Percentiles rank a stretch among this genome's conserved stretches.
phyloP scores from a whole-genome alignment of 2,797 vertebrate genomes.

The Lithobates sylvaticus region DNA sequence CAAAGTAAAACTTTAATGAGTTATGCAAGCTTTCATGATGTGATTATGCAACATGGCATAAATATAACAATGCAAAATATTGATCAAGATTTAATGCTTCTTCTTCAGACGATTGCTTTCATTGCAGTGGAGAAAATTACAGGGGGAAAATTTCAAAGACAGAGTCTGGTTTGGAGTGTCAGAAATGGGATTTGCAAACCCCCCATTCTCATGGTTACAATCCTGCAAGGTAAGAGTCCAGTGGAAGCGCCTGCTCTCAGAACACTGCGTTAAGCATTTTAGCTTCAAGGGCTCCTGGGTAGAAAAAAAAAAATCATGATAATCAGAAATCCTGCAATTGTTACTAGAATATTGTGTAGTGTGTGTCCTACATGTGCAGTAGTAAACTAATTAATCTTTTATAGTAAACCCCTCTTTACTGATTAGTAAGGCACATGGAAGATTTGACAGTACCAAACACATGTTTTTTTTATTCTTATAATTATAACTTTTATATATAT shows the following conservation, averaged over 20 bases:
- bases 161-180: constrained; percentile 81
- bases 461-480: no score
- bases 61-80: background rate
- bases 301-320: no score
- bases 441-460: no score
- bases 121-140: constrained; percentile 93
- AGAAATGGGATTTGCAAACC: constrained; percentile 87
- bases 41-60: background rate
- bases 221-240: constrained; percentile 83
- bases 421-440: no score
- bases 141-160: constrained; percentile 84
- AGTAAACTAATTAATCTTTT: no score
- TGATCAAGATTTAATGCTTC: background rate
- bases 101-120: constrained; percentile 87
- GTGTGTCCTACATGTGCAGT: no score
- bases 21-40: no score
- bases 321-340: no score
- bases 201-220: constrained; percentile 90
- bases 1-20: no score
- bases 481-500: no score
- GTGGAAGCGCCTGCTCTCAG: background rate
- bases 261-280: background rate
- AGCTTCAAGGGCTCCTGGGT: background rate
- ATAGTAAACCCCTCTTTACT: no score
- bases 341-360: no score